These are phyloP conservation scores for Drosophila falleni DNA, from an alignment of 2,888 invertebrate species.

Conservation along the genomic window DNA sequence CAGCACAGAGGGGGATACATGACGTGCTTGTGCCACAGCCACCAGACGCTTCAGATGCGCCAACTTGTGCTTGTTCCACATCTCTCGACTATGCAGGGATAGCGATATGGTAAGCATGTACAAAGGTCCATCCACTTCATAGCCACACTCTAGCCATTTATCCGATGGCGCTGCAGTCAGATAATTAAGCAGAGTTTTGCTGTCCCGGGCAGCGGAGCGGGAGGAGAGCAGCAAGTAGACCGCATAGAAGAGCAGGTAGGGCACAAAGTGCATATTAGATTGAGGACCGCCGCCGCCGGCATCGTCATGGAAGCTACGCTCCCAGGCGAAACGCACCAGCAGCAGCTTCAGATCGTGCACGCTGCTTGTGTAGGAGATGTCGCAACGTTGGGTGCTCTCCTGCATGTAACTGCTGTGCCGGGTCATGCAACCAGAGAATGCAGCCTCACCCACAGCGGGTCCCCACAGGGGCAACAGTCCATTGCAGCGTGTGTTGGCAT, in stretches of 20 bases:
- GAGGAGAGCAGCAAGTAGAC: conserved; percentile 97
- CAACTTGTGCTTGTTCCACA: conserved; percentile 91
- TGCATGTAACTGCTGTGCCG: conserved; percentile 94
- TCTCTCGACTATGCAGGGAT: conserved; percentile 91
- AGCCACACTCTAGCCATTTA: conserved; percentile 92
- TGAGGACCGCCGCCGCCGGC: conserved; percentile 98
- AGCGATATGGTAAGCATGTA: conserved; percentile 94
- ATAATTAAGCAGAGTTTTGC: conserved; percentile 90
- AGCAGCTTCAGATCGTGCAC: conserved; percentile 97
- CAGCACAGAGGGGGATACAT: conserved; percentile 87
- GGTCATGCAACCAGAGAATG: conserved; percentile 96
- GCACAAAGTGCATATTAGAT: conserved; percentile 98
- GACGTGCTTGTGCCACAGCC: conserved; percentile 92
- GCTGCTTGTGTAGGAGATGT: conserved; percentile 86
- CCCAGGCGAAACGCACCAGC: conserved; percentile 95
- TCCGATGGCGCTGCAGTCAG: conserved; percentile 88
- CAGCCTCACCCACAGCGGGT: conserved; percentile 95
- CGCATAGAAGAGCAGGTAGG: conserved; percentile 97
- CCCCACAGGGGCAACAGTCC: conserved; percentile 98
- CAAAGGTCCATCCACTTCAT: conserved; percentile 96
- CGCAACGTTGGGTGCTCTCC: conserved; percentile 85
- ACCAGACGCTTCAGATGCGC: conserved; percentile 92
- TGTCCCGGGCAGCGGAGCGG: conserved; percentile 91
- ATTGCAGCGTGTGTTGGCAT: conserved; percentile 99
- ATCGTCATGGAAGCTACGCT: conserved; percentile 98